A percentile compares a stretch with the other conserved stretches of the same genome.
phyloP scores from a whole-genome alignment of 2,888 invertebrate genomes.

The Tetranychus truncatus region DNA sequence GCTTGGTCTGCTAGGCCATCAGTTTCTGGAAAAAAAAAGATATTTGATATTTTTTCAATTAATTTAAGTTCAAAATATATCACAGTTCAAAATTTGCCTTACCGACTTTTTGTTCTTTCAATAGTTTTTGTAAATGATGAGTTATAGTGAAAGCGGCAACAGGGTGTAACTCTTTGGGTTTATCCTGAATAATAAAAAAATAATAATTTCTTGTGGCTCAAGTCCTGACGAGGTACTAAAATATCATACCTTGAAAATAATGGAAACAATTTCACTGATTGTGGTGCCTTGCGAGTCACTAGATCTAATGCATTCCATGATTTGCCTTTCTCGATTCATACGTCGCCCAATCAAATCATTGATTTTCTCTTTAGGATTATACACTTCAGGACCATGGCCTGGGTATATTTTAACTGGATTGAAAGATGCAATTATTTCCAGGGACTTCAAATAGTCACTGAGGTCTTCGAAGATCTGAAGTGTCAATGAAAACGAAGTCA shows the following conservation, averaged over 20 bases:
- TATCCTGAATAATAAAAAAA: not conserved
- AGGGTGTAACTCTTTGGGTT: slow-evolving; percentile 23
- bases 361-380: slow-evolving; percentile 51
- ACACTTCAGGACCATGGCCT: slow-evolving; percentile 61
- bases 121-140: slow-evolving; percentile 65
- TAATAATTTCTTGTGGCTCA: not conserved
- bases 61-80: too few species aligned
- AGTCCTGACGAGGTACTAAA: not conserved
- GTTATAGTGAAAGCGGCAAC: slow-evolving; percentile 69
- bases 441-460: slow-evolving; percentile 66
- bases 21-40: not conserved
- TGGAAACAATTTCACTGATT: not conserved
- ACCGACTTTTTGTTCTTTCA: slow-evolving; percentile 54
- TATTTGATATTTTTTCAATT: not conserved
- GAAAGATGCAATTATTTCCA: slow-evolving; percentile 52
- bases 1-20: not conserved
- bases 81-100: slow-evolving; percentile 20
- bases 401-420: slow-evolving; percentile 67
- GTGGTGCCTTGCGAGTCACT: not conserved
- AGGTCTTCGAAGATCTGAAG: slow-evolving; percentile 66
- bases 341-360: slow-evolving; percentile 71
- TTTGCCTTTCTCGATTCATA: slow-evolving; percentile 47
- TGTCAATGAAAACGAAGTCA: slow-evolving; percentile 9
- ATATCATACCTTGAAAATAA: not conserved
- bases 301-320: slow-evolving; percentile 46